Conservation (phyloP, 2,113 vertebrate genomes). For the Lagenorhynchus albirostris region DNA sequence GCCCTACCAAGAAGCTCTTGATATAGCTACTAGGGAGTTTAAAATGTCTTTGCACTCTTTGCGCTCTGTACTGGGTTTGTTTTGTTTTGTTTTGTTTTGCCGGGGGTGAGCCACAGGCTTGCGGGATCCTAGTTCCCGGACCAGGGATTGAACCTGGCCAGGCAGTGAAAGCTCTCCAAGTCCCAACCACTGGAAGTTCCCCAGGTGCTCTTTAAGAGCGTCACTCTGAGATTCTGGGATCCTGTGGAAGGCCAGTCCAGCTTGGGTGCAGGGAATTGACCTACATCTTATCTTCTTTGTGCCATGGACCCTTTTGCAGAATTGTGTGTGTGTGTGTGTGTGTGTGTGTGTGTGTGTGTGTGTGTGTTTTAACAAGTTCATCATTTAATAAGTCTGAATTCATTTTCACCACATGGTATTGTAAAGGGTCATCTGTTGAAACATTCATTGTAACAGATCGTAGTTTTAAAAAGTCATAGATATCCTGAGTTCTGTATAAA, state of each 20-base stretch:
- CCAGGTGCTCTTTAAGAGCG: background rate
- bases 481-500: constrained; percentile 82
- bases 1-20: background rate
- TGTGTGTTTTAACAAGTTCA: constrained; percentile 77
- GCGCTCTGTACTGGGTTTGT: background rate
- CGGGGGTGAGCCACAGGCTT: background rate
- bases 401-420: constrained; percentile 82
- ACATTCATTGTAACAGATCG: constrained; percentile 81
- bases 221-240: background rate
- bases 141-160: background rate
- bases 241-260: background rate
- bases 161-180: background rate
- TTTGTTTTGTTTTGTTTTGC: background rate
- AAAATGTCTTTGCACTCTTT: background rate
- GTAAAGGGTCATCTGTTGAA: constrained; percentile 83
- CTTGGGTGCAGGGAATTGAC: background rate
- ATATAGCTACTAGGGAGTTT: background rate
- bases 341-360: too few relatives aligned
- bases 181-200: background rate
- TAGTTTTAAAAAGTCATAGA: constrained; percentile 81
- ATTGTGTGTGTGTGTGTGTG: background rate
- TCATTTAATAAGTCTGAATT: constrained; percentile 86
- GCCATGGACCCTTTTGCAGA: background rate
- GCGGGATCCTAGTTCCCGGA: background rate
- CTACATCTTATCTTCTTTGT: background rate